Percentiles rank a stretch among this genome's conserved stretches.
Evolutionary conservation across 2,797 vertebrate species (phyloP).

Genomic region (Tenualosa ilisha): DNA sequence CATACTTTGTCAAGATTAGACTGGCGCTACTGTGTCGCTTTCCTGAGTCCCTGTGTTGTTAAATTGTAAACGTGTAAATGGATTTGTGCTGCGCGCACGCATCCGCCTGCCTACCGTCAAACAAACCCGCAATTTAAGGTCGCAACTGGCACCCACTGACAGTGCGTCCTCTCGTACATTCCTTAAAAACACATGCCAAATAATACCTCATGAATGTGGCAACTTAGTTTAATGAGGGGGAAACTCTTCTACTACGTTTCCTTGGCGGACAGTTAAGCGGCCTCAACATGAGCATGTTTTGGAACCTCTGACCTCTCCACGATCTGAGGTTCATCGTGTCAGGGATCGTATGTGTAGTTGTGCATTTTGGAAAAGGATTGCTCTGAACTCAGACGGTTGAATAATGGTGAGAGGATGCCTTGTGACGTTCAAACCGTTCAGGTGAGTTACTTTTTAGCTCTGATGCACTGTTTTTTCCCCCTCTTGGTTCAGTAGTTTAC

Average conservation of each 20-base stretch:
- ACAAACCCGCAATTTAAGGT: neutral
- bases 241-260: conserved; percentile 3
- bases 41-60: neutral
- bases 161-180: neutral
- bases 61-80: too few relatives aligned
- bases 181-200: neutral
- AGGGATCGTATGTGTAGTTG: conserved; percentile 51
- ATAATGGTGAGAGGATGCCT: conserved; percentile 95
- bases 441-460: conserved; percentile 74
- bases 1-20: neutral
- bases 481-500: neutral
- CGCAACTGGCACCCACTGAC: neutral
- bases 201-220: neutral
- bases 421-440: conserved; percentile 92
- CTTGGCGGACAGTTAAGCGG: conserved; percentile 34
- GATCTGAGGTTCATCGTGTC: conserved; percentile 58
- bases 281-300: conserved; percentile 46
- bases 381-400: conserved; percentile 84
- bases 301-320: conserved; percentile 48
- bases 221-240: neutral
- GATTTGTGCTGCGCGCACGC: neutral
- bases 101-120: neutral
- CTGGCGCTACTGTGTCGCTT: neutral
- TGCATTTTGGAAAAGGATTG: conserved; percentile 70
- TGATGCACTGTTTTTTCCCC: neutral